Conservation (phyloP, 92 coral and sea anemone genomes). For the Ricordea florida region DNA sequence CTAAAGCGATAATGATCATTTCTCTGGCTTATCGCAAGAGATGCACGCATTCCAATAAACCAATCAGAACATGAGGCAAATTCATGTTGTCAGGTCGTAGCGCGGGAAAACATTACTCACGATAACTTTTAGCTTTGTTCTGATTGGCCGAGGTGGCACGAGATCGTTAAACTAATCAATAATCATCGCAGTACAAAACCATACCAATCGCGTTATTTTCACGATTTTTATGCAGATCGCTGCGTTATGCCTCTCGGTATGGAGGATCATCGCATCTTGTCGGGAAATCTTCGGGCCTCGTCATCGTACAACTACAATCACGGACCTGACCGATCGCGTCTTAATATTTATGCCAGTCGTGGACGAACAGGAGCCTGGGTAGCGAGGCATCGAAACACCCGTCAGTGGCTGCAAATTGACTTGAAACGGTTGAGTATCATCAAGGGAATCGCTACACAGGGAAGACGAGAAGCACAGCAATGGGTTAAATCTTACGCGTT, state of each 20-base stretch:
- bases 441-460: constrained; percentile 93
- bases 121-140: no score
- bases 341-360: constrained; percentile 62
- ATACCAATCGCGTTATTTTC: no score
- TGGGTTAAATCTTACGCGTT: constrained; percentile 73
- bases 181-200: no score
- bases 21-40: no score
- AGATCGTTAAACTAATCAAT: no score
- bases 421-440: constrained; percentile 43
- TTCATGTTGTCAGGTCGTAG: no score
- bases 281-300: constrained; percentile 78
- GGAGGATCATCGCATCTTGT: constrained; percentile 71
- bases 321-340: constrained; percentile 79
- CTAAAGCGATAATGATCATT: no score
- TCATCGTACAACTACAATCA: constrained; percentile 65
- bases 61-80: no score
- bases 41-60: no score
- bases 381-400: constrained; percentile 60
- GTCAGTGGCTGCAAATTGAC: constrained; percentile 87
- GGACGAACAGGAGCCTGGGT: constrained; percentile 92
- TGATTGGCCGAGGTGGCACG: no score
- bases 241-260: constrained; percentile 83
- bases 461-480: constrained; percentile 80
- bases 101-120: no score
- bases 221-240: constrained; percentile 25